A percentile compares a stretch with the other conserved stretches of the same genome.
Conservation (phyloP, 1,140 invertebrate species). For the Drosophila littoralis region DNA sequence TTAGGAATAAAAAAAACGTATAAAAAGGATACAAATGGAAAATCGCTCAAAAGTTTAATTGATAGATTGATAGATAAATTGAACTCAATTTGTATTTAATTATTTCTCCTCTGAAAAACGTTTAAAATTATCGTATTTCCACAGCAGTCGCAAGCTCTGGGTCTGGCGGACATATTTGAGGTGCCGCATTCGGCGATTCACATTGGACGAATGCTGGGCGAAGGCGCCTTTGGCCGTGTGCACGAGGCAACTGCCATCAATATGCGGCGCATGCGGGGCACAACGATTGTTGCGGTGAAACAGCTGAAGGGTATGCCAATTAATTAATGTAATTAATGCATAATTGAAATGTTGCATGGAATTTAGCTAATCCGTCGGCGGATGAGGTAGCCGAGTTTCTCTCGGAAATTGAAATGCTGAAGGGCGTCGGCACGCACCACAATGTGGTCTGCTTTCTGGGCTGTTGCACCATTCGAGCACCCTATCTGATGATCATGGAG, state of each 20-base stretch:
- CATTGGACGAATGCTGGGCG: slow-evolving; percentile 87
- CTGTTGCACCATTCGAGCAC: slow-evolving; percentile 90
- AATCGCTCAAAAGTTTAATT: too few relatives aligned
- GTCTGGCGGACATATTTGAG: slow-evolving; percentile 75
- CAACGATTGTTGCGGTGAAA: slow-evolving; percentile 89
- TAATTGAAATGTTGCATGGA: not conserved
- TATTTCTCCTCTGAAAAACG: too few relatives aligned
- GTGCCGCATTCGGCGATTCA: slow-evolving; percentile 65
- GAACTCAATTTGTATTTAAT: too few relatives aligned
- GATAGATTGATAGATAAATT: too few relatives aligned
- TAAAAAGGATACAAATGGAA: too few relatives aligned
- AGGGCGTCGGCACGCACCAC: slow-evolving; percentile 90
- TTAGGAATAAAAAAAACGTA: too few relatives aligned
- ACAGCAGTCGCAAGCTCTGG: slow-evolving; percentile 72
- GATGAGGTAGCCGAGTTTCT: slow-evolving; percentile 89
- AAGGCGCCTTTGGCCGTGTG: slow-evolving; percentile 91
- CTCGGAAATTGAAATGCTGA: slow-evolving; percentile 92
- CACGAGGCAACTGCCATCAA: slow-evolving; percentile 86
- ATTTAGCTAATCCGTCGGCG: slow-evolving; percentile 84
- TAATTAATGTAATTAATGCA: not conserved
- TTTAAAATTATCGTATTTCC: not conserved
- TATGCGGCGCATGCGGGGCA: slow-evolving; percentile 85
- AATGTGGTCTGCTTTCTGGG: slow-evolving; percentile 92
- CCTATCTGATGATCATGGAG: slow-evolving; percentile 91
- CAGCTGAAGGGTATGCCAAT: slow-evolving; percentile 87